Evolutionary conservation across 2,113 vertebrate genomes (phyloP).

Genomic region (Rhodinocichla rosea): DNA sequence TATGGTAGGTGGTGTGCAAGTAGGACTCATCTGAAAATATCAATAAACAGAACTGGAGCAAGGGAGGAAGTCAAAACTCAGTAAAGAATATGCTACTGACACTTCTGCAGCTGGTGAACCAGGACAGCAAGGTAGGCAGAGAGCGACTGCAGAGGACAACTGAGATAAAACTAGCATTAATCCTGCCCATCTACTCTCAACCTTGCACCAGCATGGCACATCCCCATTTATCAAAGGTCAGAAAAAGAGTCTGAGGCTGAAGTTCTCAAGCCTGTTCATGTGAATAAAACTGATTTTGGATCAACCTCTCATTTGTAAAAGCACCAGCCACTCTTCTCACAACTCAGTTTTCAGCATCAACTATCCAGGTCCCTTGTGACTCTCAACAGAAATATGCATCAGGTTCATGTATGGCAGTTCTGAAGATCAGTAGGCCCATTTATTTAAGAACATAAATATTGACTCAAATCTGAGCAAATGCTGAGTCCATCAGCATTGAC

Average conservation of each 20-base stretch:
- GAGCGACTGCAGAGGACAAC: background rate
- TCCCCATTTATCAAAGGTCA: background rate
- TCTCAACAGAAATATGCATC: background rate
- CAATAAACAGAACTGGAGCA: background rate
- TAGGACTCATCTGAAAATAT: background rate
- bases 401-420: background rate
- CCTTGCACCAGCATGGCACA: background rate
- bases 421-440: background rate
- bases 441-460: constrained; percentile 12
- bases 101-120: background rate
- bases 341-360: background rate
- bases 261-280: background rate
- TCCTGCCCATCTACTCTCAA: background rate
- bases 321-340: background rate
- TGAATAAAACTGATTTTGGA: background rate
- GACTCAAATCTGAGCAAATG: background rate
- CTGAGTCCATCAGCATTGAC: background rate
- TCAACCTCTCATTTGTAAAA: background rate
- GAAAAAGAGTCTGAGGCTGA: background rate
- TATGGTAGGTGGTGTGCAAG: background rate
- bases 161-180: background rate
- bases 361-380: background rate
- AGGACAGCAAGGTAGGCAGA: background rate
- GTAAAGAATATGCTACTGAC: background rate
- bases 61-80: background rate